Conservation (phyloP, 2,797 vertebrate genomes). For the Hirundo rustica region DNA sequence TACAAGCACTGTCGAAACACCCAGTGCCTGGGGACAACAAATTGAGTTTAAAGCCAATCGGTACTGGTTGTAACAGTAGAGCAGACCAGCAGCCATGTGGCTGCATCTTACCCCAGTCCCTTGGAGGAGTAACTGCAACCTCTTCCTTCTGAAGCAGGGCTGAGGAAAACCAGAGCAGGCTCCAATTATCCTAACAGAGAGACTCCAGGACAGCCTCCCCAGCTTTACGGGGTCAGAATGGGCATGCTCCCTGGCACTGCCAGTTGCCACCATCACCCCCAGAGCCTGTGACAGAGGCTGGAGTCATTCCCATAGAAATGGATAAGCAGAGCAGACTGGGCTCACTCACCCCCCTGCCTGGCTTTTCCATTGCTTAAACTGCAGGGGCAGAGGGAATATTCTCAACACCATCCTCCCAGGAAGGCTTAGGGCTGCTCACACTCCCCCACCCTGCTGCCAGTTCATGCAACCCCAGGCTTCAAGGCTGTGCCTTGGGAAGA, state of each 20-base stretch:
- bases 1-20: background rate
- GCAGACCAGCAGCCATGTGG: background rate
- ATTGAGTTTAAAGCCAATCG: slow-evolving; percentile 14
- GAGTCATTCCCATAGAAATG: background rate
- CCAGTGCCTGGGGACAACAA: background rate
- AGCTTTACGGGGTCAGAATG: background rate
- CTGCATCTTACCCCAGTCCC: background rate
- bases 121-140: background rate
- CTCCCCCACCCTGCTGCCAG: background rate
- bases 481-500: background rate
- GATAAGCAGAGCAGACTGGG: background rate
- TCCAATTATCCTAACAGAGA: background rate
- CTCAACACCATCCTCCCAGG: background rate
- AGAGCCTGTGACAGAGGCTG: background rate
- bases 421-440: background rate
- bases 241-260: background rate
- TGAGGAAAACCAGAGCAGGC: background rate
- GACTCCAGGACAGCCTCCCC: too few species aligned
- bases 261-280: background rate
- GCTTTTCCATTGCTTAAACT: background rate
- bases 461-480: background rate
- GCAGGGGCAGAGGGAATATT: background rate
- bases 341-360: accelerated
- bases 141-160: background rate
- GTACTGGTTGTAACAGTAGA: background rate